phyloP scores from a whole-genome alignment of 2,797 vertebrate species.

The Sebastes itinus region DNA sequence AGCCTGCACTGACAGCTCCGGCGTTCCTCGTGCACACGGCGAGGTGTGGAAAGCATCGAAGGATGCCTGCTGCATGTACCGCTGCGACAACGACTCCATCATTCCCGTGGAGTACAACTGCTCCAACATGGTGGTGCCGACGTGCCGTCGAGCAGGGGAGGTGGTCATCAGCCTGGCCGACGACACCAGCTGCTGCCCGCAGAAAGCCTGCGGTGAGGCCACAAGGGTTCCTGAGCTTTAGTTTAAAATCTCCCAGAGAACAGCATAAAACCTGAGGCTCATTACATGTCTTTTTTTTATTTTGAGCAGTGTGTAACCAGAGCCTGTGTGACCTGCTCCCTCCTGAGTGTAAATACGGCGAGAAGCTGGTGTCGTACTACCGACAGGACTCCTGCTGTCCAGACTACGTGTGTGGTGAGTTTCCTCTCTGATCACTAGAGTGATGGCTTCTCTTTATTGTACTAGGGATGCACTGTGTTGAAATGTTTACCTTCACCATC shows the following conservation, averaged over 20 bases:
- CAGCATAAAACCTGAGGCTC: neutral
- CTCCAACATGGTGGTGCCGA: slow-evolving; percentile 66
- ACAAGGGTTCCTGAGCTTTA: neutral
- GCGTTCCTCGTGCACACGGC: slow-evolving; percentile 86
- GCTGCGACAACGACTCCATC: slow-evolving; percentile 90
- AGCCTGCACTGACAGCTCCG: slow-evolving; percentile 94
- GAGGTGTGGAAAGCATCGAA: slow-evolving; percentile 92
- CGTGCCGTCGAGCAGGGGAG: slow-evolving; percentile 87
- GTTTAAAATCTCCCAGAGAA: neutral
- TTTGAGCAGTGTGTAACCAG: slow-evolving; percentile 91
- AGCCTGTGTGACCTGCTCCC: slow-evolving; percentile 86
- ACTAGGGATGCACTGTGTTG: neutral
- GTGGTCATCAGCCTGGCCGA: slow-evolving; percentile 86
- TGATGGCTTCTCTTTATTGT: neutral
- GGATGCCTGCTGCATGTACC: slow-evolving; percentile 91
- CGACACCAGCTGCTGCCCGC: slow-evolving; percentile 89
- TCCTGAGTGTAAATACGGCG: slow-evolving; percentile 86
- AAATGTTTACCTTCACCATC: neutral
- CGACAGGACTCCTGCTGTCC: slow-evolving; percentile 94
- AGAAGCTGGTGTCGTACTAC: slow-evolving; percentile 90
- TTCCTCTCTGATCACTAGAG: neutral
- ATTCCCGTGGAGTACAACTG: slow-evolving; percentile 88
- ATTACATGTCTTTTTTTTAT: neutral
- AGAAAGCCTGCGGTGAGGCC: slow-evolving; percentile 88
- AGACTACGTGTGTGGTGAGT: slow-evolving; percentile 89